Evolutionary conservation across 2,113 vertebrate species (phyloP).

Genomic region (Centrocercus urophasianus): DNA sequence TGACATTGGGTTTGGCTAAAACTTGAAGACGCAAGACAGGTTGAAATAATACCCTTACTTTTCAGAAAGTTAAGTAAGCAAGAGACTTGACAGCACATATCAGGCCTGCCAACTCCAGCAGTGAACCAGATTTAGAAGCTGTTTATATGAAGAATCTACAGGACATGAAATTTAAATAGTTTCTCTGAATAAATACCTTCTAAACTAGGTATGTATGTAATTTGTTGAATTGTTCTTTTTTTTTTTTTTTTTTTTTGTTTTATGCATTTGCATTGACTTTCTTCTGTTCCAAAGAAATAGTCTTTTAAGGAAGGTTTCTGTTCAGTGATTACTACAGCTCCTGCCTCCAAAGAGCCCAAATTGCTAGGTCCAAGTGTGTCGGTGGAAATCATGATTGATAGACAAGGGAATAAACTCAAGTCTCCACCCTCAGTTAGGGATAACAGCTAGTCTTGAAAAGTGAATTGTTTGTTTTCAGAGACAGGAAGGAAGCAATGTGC

Average conservation of each 20-base stretch:
- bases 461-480: background rate
- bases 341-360: background rate
- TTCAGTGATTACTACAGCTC: background rate
- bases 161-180: background rate
- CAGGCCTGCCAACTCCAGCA: background rate
- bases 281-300: background rate
- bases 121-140: background rate
- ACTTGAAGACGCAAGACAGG: background rate
- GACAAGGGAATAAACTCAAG: background rate
- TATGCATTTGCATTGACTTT: background rate
- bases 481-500: accelerated
- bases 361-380: background rate
- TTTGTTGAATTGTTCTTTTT: background rate
- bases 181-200: background rate
- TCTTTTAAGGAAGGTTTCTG: background rate
- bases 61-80: background rate
- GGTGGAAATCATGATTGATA: background rate
- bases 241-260: background rate
- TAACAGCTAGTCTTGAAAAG: background rate
- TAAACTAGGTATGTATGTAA: background rate
- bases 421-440: background rate
- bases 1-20: background rate
- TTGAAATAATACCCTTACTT: background rate
- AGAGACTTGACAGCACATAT: background rate
- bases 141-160: background rate